A percentile compares a stretch with the other conserved stretches of the same genome.
Conservation (phyloP, 2,113 vertebrate genomes). For the Benitochromis conjunctus region DNA sequence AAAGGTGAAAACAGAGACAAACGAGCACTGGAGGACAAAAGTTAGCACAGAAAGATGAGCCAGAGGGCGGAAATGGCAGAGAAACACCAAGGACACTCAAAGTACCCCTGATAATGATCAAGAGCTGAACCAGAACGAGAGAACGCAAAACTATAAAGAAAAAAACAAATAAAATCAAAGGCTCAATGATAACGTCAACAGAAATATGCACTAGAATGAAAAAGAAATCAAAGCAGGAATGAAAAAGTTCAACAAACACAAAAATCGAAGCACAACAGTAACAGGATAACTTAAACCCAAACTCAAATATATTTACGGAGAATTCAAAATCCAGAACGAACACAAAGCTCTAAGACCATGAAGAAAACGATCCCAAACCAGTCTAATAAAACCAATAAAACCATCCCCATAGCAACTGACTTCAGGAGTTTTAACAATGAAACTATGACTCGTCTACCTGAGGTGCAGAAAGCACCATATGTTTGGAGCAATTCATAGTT, state of each 20-base stretch:
- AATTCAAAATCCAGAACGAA: neutral
- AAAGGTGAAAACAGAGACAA: neutral
- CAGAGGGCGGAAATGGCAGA: neutral
- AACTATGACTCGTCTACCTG: neutral
- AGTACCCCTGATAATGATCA: neutral
- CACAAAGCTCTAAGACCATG: neutral
- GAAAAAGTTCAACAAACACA: neutral
- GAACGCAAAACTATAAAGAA: neutral
- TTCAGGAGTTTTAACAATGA: neutral
- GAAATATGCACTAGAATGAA: neutral
- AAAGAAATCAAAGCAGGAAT: neutral
- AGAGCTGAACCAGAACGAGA: neutral
- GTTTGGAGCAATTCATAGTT: neutral
- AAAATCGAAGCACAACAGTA: neutral
- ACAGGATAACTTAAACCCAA: neutral
- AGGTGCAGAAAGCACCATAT: neutral
- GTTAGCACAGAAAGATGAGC: neutral
- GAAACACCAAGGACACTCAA: neutral
- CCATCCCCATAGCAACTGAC: neutral
- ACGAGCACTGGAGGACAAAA: neutral
- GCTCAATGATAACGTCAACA: neutral
- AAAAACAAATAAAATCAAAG: neutral
- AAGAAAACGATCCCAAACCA: accelerated
- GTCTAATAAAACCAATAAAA: neutral
- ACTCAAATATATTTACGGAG: neutral